Evolutionary conservation across 2,113 vertebrate genomes (phyloP).

Genomic region (Oxyura jamaicensis): DNA sequence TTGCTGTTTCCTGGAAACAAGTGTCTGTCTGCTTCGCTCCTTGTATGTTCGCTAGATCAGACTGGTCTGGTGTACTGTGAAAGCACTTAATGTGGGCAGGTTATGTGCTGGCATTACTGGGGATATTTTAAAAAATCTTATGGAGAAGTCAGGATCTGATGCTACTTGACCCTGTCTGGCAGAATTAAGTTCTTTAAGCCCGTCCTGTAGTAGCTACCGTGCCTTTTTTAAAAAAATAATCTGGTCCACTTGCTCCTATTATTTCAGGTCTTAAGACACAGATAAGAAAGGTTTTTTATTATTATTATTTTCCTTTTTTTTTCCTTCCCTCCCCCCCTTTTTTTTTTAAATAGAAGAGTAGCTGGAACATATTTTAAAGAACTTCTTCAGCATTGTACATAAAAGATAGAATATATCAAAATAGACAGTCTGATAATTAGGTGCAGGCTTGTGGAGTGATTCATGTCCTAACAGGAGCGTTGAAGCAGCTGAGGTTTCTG

Average conservation of each 20-base stretch:
- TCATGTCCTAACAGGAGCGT: constrained; percentile 35
- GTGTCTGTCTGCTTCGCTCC: constrained; percentile 24
- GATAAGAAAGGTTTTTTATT: background rate
- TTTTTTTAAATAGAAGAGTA: background rate
- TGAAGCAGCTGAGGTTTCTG: constrained; percentile 49
- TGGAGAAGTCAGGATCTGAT: constrained; percentile 39
- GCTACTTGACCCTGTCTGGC: constrained; percentile 34
- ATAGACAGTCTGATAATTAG: constrained; percentile 52
- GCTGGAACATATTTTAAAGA: constrained; percentile 19
- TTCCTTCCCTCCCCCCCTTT: no score
- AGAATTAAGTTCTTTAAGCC: constrained; percentile 19
- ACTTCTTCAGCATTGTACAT: constrained; percentile 18
- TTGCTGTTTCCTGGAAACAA: constrained; percentile 38
- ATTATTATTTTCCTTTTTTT: no score
- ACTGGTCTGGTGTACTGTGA: background rate
- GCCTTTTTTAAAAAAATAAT: constrained; percentile 23
- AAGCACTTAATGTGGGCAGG: constrained; percentile 26
- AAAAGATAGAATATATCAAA: constrained; percentile 55
- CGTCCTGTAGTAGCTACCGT: background rate
- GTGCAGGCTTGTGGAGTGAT: constrained; percentile 50
- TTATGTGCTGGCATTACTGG: constrained; percentile 3
- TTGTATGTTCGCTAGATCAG: constrained; percentile 26
- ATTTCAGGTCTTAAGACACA: background rate
- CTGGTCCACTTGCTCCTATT: background rate
- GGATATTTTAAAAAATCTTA: constrained; percentile 38